phyloP scores from a whole-genome alignment of 2,797 vertebrate genomes.

The Amazonetta brasiliensis region DNA sequence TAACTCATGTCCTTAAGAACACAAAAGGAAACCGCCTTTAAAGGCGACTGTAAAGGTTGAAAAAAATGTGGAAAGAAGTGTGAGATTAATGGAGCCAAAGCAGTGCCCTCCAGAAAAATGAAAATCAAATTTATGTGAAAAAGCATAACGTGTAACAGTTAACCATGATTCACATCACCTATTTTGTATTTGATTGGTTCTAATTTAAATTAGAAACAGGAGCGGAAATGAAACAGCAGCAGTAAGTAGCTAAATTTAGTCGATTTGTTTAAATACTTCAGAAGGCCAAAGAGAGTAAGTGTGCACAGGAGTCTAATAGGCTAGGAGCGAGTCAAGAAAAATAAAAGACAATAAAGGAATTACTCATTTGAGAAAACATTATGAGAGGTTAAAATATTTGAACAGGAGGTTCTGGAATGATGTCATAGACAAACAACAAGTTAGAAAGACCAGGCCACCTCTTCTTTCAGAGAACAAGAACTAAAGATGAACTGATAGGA shows the following conservation, averaged over 20 bases:
- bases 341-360: not conserved
- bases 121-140: not conserved
- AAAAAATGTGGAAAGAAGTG: not conserved
- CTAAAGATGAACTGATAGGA: not conserved
- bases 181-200: not conserved
- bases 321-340: not conserved
- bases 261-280: not conserved
- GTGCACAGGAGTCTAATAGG: not conserved
- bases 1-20: not conserved
- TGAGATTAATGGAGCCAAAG: not conserved
- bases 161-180: too few species aligned
- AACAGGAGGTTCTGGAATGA: not conserved
- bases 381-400: not conserved
- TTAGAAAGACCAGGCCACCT: not conserved
- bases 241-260: not conserved
- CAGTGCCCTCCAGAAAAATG: not conserved
- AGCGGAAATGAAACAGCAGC: not conserved
- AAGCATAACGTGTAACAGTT: not conserved
- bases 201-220: not conserved
- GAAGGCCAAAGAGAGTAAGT: not conserved
- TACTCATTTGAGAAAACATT: not conserved
- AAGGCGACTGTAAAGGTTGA: not conserved
- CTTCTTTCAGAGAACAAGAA: not conserved
- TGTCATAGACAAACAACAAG: not conserved
- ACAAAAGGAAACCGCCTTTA: not conserved